A percentile compares a stretch with the other conserved stretches of the same genome.
phyloP scores from a whole-genome alignment of 2,888 invertebrate genomes.

The Antheraea yamamai region DNA sequence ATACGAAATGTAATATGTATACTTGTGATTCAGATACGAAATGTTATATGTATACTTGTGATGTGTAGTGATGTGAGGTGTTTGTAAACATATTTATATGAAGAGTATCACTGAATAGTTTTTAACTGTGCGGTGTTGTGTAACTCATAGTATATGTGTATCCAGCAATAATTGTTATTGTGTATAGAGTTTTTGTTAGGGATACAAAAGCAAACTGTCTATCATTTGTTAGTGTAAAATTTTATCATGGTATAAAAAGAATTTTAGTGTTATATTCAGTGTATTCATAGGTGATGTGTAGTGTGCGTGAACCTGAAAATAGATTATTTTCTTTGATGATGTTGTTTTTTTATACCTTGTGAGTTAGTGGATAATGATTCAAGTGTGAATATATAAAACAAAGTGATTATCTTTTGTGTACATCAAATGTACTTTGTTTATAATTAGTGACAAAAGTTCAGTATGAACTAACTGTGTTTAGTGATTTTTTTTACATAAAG shows the following conservation, averaged over 20 bases:
- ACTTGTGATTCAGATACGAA: slow-evolving; percentile 58
- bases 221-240: slow-evolving; percentile 55
- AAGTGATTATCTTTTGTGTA: slow-evolving; percentile 12
- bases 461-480: slow-evolving; percentile 13
- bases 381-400: slow-evolving; percentile 44
- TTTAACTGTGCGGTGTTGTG: slow-evolving; percentile 67
- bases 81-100: slow-evolving; percentile 57
- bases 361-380: slow-evolving; percentile 50
- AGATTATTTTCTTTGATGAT: slow-evolving; percentile 72
- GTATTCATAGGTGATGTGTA: slow-evolving; percentile 77
- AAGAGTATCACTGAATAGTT: slow-evolving; percentile 44
- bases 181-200: slow-evolving; percentile 59
- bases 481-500: neutral
- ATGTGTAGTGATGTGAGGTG: slow-evolving; percentile 78
- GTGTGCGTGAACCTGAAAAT: slow-evolving; percentile 78
- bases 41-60: slow-evolving; percentile 60
- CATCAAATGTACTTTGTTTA: neutral
- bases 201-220: slow-evolving; percentile 35
- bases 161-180: slow-evolving; percentile 62
- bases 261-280: slow-evolving; percentile 66
- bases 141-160: slow-evolving; percentile 58
- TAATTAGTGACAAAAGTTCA: slow-evolving; percentile 1
- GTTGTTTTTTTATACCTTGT: slow-evolving; percentile 80
- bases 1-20: slow-evolving; percentile 49
- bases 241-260: slow-evolving; percentile 47